Evolutionary conservation across 1,140 invertebrate genomes (phyloP).

Genomic region (Prorops nasuta): DNA sequence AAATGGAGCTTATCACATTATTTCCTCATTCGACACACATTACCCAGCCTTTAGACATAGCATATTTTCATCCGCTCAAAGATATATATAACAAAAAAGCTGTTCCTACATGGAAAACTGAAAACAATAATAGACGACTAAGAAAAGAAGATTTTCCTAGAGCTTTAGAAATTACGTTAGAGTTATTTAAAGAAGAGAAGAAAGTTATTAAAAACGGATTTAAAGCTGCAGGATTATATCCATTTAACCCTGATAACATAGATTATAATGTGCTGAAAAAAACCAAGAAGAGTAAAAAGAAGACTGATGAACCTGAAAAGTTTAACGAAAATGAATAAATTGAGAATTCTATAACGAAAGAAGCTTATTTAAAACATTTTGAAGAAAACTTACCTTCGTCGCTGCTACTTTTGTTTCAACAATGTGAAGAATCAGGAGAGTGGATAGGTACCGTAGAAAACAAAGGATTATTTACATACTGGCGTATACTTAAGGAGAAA

Average conservation of each 20-base stretch:
- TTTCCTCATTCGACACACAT: constrained; percentile 41
- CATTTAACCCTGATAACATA: constrained; percentile 29
- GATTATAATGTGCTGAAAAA: constrained; percentile 25
- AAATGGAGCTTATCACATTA: constrained; percentile 24
- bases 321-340: too few relatives aligned
- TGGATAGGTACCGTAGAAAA: too few relatives aligned
- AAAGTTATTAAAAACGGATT: constrained; percentile 31
- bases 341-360: too few relatives aligned
- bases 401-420: too few relatives aligned
- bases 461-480: too few relatives aligned
- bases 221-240: constrained; percentile 27
- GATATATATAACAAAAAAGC: constrained; percentile 25
- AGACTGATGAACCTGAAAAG: too few relatives aligned
- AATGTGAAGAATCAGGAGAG: too few relatives aligned
- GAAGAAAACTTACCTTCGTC: too few relatives aligned
- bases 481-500: too few relatives aligned
- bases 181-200: constrained; percentile 12
- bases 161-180: constrained; percentile 25
- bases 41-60: constrained; percentile 42
- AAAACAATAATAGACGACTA: not conserved
- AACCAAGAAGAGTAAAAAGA: too few relatives aligned
- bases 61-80: constrained; percentile 36
- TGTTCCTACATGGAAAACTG: constrained; percentile 20
- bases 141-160: constrained; percentile 28
- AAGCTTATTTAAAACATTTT: too few relatives aligned